Percentiles rank a stretch among this genome's conserved stretches.
phyloP scores from a whole-genome alignment of 2,797 vertebrate species.

The Synaphobranchus kaupii region DNA sequence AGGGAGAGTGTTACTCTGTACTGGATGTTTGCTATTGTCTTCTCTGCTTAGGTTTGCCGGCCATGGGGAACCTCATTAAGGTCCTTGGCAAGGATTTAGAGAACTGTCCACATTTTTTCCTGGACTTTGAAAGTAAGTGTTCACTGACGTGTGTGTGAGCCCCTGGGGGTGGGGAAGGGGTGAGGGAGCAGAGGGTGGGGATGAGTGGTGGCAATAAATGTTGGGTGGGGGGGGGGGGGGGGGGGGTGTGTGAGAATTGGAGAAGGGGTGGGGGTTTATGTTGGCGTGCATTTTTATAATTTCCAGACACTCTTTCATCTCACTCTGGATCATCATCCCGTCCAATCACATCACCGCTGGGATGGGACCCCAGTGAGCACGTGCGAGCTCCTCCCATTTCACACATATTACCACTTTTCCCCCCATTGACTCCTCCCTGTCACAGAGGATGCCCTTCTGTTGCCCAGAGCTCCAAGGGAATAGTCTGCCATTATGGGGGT shows the following conservation, averaged over 20 bases:
- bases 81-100: constrained; percentile 98
- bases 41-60: constrained; percentile 85
- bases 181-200: constrained; percentile 53
- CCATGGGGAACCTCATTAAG: constrained; percentile 98
- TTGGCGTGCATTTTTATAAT: constrained; percentile 59
- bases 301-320: constrained; percentile 63
- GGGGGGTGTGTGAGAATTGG: constrained; percentile 44
- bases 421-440: not conserved
- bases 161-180: constrained; percentile 55
- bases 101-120: constrained; percentile 98
- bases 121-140: constrained; percentile 98
- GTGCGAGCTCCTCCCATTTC: constrained; percentile 2
- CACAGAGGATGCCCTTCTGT: not conserved
- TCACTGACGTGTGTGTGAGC: constrained; percentile 58
- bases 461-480: not conserved
- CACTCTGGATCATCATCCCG: constrained; percentile 48
- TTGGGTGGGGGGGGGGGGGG: constrained; percentile 38
- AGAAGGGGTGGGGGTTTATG: constrained; percentile 54
- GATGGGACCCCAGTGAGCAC: not conserved
- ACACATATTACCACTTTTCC: not conserved
- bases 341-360: constrained; percentile 3
- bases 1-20: constrained; percentile 51
- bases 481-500: not conserved
- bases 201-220: not conserved
- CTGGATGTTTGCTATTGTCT: constrained; percentile 81